phyloP scores from a whole-genome alignment of 1,140 invertebrate species.

The Caligus rogercresseyi region DNA sequence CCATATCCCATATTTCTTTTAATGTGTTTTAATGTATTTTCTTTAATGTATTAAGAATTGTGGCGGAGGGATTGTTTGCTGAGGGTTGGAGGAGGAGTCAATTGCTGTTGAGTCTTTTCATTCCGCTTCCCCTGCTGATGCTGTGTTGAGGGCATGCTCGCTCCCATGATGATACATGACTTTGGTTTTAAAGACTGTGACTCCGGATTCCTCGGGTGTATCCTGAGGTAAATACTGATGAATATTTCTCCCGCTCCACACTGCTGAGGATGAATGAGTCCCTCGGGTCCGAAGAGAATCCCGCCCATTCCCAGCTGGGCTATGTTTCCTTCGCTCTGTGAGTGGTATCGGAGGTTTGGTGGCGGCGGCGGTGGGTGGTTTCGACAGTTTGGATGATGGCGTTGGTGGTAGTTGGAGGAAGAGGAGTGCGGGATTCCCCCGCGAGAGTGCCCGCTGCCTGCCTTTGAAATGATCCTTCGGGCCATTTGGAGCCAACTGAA shows the following conservation, averaged over 20 bases:
- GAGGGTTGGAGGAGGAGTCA: too few species aligned
- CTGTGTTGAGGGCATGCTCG: not conserved
- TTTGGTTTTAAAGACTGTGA: not conserved
- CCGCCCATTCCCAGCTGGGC: not conserved
- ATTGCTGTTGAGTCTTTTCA: too few species aligned
- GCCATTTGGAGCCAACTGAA: not conserved
- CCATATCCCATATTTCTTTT: too few species aligned
- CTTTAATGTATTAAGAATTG: too few species aligned
- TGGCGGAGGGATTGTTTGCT: too few species aligned
- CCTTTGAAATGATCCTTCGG: not conserved
- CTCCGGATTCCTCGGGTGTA: not conserved
- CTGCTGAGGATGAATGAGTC: too few species aligned
- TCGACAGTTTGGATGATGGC: not conserved
- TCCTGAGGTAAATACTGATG: too few species aligned
- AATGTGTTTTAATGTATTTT: too few species aligned
- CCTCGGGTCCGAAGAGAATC: not conserved
- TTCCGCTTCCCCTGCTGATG: not conserved
- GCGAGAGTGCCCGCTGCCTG: not conserved
- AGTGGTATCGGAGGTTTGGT: not conserved
- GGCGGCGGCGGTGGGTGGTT: not conserved
- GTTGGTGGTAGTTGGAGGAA: not conserved
- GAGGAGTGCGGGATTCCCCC: not conserved
- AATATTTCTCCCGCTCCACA: too few species aligned
- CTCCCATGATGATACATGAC: not conserved
- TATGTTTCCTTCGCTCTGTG: not conserved